Conservation (phyloP, 2,888 invertebrate genomes). For the Orthosia incerta region DNA sequence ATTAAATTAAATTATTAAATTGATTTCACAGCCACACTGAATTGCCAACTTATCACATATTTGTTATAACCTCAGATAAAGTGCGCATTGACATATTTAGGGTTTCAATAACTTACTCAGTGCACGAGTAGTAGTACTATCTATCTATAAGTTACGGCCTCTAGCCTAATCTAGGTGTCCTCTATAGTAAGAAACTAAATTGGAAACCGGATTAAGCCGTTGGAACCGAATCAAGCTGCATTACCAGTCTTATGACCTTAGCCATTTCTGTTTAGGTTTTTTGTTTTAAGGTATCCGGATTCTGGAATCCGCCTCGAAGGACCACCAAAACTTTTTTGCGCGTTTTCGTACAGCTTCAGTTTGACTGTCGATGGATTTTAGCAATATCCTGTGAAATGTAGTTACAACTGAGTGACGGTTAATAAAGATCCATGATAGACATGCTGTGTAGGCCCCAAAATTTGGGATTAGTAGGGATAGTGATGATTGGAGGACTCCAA, state of each 20-base stretch:
- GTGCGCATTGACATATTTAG: slow-evolving; percentile 19
- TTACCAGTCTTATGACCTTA: slow-evolving; percentile 20
- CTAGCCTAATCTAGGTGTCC: slow-evolving; percentile 43
- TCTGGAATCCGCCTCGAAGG: slow-evolving; percentile 7
- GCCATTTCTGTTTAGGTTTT: slow-evolving; percentile 21
- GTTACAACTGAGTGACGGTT: not conserved
- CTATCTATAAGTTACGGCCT: not conserved
- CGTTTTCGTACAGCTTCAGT: not conserved
- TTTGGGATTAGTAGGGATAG: too few species aligned
- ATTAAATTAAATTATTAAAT: slow-evolving; percentile 18
- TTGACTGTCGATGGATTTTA: too few species aligned
- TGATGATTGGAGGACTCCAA: too few species aligned
- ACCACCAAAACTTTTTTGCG: slow-evolving; percentile 1
- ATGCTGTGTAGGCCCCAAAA: too few species aligned
- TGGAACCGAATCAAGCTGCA: slow-evolving; percentile 13
- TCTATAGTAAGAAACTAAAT: slow-evolving; percentile 21
- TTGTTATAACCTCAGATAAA: not conserved
- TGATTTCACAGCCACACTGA: slow-evolving; percentile 1
- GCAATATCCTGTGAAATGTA: too few species aligned
- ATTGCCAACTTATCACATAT: not conserved
- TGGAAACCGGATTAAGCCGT: slow-evolving; percentile 44
- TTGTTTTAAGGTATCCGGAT: not conserved
- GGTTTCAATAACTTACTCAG: slow-evolving; percentile 14
- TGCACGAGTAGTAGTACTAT: not conserved
- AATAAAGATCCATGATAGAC: too few species aligned